Percentiles rank a stretch among this genome's conserved stretches.
phyloP scores from a whole-genome alignment of 2,797 vertebrate species.

The Diceros bicornis region DNA sequence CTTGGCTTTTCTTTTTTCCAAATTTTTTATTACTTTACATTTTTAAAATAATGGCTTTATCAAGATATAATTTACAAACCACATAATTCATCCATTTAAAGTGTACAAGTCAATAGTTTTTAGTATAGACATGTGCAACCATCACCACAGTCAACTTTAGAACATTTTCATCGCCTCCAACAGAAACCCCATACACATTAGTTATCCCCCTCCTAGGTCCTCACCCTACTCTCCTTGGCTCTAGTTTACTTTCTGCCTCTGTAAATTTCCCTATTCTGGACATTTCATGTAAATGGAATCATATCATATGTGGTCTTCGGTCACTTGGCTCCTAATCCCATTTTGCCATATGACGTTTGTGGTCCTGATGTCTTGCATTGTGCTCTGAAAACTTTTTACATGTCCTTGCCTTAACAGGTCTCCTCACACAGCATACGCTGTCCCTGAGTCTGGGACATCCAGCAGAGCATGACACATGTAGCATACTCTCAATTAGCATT shows the following conservation, averaged over 20 bases:
- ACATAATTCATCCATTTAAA: constrained; percentile 57
- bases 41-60: constrained; percentile 69
- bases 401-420: background rate
- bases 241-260: background rate
- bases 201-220: background rate
- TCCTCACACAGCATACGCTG: background rate
- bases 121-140: background rate
- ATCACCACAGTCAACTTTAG: background rate
- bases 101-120: constrained; percentile 3
- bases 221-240: background rate
- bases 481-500: background rate
- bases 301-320: background rate
- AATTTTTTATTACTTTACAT: constrained; percentile 58
- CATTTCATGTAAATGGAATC: background rate
- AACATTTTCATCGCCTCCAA: constrained; percentile 59
- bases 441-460: background rate
- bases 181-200: background rate
- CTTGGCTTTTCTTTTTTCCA: constrained; percentile 17
- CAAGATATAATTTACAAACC: constrained; percentile 57
- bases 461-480: background rate
- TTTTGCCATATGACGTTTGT: constrained; percentile 47
- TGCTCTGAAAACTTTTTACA: background rate
- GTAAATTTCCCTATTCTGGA: background rate
- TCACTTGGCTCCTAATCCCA: constrained; percentile 1
- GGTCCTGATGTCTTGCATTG: background rate